Percentiles rank a stretch among this genome's conserved stretches.
These are phyloP conservation scores for Gymnosoma rotundatum DNA, from an alignment of 2,888 invertebrate species.

Conservation along the genomic window DNA sequence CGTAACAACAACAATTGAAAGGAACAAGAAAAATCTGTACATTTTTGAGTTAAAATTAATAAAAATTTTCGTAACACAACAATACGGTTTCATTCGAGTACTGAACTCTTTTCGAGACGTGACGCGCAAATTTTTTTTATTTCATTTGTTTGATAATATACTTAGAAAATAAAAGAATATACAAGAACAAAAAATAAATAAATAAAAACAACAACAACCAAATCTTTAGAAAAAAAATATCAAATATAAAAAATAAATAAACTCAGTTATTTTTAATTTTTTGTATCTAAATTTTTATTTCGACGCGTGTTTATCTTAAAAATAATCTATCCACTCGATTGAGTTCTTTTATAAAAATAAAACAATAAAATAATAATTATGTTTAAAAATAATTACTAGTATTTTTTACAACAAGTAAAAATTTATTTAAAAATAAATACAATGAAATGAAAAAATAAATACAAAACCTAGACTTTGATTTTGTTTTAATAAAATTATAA, in stretches of 20 bases:
- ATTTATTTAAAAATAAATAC: conserved; percentile 5
- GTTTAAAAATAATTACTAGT: conserved; percentile 3
- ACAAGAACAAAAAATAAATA: conserved; percentile 6
- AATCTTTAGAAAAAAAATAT: conserved; percentile 30
- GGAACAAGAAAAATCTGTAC: conserved; percentile 63
- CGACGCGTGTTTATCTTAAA: conserved; percentile 67
- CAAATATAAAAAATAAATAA: conserved; percentile 62
- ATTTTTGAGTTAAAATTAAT: conserved; percentile 68
- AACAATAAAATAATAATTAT: conserved; percentile 39
- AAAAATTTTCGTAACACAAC: conserved; percentile 70
- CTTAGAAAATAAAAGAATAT: conserved; percentile 41
- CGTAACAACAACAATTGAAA: conserved; percentile 41
- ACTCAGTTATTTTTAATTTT: conserved; percentile 63
- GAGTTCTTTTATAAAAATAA: conserved; percentile 58
- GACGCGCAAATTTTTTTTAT: conserved; percentile 68
- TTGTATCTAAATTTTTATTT: conserved; percentile 41
- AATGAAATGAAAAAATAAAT: neutral
- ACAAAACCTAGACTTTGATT: conserved; percentile 28
- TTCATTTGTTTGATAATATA: conserved; percentile 53
- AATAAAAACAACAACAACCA: conserved; percentile 30
- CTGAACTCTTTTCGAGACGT: conserved; percentile 71
- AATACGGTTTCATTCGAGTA: conserved; percentile 70
- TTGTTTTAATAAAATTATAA: neutral
- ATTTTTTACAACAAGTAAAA: conserved; percentile 6
- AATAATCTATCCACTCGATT: conserved; percentile 53